Base-by-base conservation (phyloP, 1,140 invertebrate species). In the Macrostomum lignano region DNA sequence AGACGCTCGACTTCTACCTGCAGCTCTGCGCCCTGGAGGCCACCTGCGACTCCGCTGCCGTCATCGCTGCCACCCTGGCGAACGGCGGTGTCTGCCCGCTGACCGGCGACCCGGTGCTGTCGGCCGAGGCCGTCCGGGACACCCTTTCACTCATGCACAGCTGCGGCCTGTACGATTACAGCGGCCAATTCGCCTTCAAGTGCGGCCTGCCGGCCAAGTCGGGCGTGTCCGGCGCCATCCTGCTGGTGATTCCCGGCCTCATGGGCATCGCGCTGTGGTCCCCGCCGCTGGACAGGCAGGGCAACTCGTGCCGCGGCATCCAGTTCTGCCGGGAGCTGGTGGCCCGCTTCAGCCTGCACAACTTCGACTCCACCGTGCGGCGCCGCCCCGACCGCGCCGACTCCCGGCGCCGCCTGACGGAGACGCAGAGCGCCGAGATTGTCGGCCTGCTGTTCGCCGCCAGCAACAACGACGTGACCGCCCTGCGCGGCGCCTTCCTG, bases 1-100 rank as follows among this genome's bases (percentile, higher is more conserved):
- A 93, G 51, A 73, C 73, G 38, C 74, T 94, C 69, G 86, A 94
- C 46, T 88, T 88, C 50, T 93, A 93, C 51, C 93, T 94, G 47
- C 82, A 88, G 17, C 73, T 81, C 46, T 93, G 84, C 57, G 74
- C 82, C 2, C 72, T 94, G 66, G 86, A 94, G 62, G 70, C 74
- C 0, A 88, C 72, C 38, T 84, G 78, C 51, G 81, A 93, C 42
- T 70, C 74, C 1, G 72, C 76, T 55, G 66, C 77, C 1, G 75
- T 93, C 7, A 84, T 93, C 61, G 81, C 79, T 2, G 74, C 79
- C 0, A 91, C 82, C 1, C 51, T 94, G 32, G 86, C 86, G 0
- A 94, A 94, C 48, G 84, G 84, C n/a, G 86, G 86, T 7, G 82
- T 93, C 38, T 93, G 84, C 52, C 86, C 86, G 4, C 70, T 79